Evolutionary conservation across 2,797 vertebrate species (phyloP).

Genomic region (Emydoidea blandingii): DNA sequence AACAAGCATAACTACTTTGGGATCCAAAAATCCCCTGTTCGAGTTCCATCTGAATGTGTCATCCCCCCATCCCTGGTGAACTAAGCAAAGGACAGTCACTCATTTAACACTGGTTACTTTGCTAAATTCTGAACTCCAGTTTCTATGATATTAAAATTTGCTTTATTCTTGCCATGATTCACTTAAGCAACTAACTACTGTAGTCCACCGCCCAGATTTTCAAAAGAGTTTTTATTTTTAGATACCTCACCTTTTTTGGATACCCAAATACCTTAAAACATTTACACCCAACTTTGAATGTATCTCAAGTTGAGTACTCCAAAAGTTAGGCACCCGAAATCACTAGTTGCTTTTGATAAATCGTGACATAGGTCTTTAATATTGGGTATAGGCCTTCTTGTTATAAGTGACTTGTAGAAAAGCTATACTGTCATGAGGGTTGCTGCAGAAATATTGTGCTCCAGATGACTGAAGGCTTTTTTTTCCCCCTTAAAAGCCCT

Average conservation of each 20-base stretch:
- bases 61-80: not conserved
- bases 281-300: not conserved
- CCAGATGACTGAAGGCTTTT: accelerated
- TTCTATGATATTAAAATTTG: not conserved
- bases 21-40: not conserved
- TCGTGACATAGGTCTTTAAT: not conserved
- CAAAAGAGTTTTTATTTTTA: not conserved
- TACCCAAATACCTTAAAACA: not conserved
- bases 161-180: not conserved
- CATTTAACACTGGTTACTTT: not conserved
- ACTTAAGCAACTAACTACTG: not conserved
- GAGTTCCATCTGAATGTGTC: not conserved
- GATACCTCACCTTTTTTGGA: not conserved
- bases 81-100: not conserved
- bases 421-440: not conserved
- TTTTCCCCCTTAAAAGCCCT: not conserved
- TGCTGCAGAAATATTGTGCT: not conserved
- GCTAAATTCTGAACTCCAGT: not conserved
- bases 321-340: not conserved
- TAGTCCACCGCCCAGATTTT: not conserved
- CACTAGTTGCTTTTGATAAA: not conserved
- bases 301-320: not conserved
- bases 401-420: not conserved
- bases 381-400: not conserved
- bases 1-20: not conserved